Percentiles rank a stretch among this genome's conserved stretches.
Evolutionary conservation across 2,888 invertebrate species (phyloP).

Genomic region (Xestia xanthographa): DNA sequence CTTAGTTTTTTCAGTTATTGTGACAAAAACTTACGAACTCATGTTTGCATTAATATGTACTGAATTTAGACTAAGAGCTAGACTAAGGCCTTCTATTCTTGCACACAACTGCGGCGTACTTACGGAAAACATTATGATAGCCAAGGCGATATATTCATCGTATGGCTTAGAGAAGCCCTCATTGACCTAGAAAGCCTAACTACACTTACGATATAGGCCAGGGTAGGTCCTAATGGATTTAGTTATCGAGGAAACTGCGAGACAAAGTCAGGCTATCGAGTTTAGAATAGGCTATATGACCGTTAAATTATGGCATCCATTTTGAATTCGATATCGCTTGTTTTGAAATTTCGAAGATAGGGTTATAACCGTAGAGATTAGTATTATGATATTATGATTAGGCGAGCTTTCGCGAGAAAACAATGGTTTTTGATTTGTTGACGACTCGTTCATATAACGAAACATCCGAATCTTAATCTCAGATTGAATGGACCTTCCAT

Average conservation of each 20-base stretch:
- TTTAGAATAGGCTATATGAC: constrained; percentile 27
- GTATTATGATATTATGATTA: too few species aligned
- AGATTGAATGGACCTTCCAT: neutral
- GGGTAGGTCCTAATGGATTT: constrained; percentile 61
- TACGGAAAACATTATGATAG: constrained; percentile 43
- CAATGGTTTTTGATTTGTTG: neutral
- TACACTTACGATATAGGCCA: constrained; percentile 61
- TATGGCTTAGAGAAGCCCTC: constrained; percentile 54
- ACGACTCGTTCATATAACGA: neutral
- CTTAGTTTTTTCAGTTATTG: neutral
- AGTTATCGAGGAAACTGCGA: constrained; percentile 51
- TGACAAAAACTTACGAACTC: neutral
- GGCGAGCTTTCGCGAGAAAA: neutral
- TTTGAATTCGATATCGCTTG: constrained; percentile 8
- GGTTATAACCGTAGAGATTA: neutral
- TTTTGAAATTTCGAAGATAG: constrained; percentile 30
- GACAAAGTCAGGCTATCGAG: constrained; percentile 32
- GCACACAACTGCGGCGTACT: neutral
- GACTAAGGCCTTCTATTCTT: constrained; percentile 19
- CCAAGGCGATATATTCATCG: constrained; percentile 48
- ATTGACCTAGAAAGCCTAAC: constrained; percentile 65
- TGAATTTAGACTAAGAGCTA: neutral
- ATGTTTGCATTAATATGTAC: constrained; percentile 7
- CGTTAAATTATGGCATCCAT: constrained; percentile 40
- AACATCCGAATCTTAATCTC: neutral